These are phyloP conservation scores for Simalia tracyae DNA, from an alignment of 2,797 vertebrate genomes.

Conservation along the genomic window DNA sequence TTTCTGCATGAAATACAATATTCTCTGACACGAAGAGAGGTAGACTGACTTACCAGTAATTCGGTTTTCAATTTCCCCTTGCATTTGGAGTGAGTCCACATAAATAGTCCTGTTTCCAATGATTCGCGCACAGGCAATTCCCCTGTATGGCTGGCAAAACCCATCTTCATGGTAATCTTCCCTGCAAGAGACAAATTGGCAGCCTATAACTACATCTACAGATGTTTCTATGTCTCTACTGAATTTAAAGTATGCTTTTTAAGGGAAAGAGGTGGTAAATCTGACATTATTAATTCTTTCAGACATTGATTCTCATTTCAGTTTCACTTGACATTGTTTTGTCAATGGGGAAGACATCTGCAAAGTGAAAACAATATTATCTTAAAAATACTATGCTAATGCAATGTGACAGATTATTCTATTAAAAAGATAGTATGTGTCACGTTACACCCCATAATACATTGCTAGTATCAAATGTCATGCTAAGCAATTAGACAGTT, in stretches of 20 bases:
- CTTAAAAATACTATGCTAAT: conserved; percentile 32
- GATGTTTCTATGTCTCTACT: neutral
- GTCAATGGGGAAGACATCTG: neutral
- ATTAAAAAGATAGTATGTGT: conserved; percentile 41
- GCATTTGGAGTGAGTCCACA: conserved; percentile 96
- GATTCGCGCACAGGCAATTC: conserved; percentile 94
- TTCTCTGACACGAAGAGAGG: neutral
- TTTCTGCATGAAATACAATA: neutral
- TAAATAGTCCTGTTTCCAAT: conserved; percentile 97
- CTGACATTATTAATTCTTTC: conserved; percentile 17
- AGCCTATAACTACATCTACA: conserved; percentile 34
- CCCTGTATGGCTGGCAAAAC: conserved; percentile 95
- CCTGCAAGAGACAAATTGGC: conserved; percentile 63
- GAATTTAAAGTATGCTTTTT: conserved; percentile 9
- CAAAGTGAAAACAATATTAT: conserved; percentile 40
- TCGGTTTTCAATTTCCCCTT: conserved; percentile 95
- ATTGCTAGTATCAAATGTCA: conserved; percentile 35
- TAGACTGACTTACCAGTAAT: conserved; percentile 85
- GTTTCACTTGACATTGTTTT: neutral
- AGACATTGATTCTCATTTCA: conserved; percentile 3
- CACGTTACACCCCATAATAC: neutral
- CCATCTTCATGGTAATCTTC: conserved; percentile 86
- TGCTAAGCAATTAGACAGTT: conserved; percentile 15
- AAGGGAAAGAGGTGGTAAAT: neutral
- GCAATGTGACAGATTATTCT: conserved; percentile 38